phyloP scores from a whole-genome alignment of 2,113 vertebrate genomes.

The Oryzias melastigma region DNA sequence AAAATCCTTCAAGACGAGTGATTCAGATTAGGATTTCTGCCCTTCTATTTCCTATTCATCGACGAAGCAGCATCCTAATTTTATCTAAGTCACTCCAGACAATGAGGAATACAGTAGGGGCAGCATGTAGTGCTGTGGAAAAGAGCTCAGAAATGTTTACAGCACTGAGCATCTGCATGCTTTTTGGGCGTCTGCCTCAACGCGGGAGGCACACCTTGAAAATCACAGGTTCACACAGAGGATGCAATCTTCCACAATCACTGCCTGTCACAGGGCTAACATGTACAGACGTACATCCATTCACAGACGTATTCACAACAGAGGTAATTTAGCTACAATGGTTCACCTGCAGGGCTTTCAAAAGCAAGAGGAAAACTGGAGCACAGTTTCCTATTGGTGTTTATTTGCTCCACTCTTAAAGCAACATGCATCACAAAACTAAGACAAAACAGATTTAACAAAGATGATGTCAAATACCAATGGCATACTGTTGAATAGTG shows the following conservation, averaged over 20 bases:
- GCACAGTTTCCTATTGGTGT: background rate
- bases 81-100: constrained; percentile 24
- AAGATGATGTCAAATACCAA: constrained; percentile 1
- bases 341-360: background rate
- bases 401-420: background rate
- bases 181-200: background rate
- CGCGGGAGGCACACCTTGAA: background rate
- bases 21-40: constrained; percentile 17
- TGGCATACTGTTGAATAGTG: background rate
- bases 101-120: no score
- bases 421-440: background rate
- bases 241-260: background rate
- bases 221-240: background rate
- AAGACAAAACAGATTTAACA: background rate
- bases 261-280: constrained; percentile 5
- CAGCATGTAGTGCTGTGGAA: no score
- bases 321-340: constrained; percentile 8
- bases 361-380: constrained; percentile 1
- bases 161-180: background rate
- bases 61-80: constrained; percentile 16
- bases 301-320: background rate
- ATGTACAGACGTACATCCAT: constrained; percentile 2
- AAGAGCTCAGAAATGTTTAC: no score
- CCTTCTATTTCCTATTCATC: constrained; percentile 7
- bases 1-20: constrained; percentile 26